Conservation (phyloP, 2,113 vertebrate species). For the Mesembrinibis cayennensis region DNA sequence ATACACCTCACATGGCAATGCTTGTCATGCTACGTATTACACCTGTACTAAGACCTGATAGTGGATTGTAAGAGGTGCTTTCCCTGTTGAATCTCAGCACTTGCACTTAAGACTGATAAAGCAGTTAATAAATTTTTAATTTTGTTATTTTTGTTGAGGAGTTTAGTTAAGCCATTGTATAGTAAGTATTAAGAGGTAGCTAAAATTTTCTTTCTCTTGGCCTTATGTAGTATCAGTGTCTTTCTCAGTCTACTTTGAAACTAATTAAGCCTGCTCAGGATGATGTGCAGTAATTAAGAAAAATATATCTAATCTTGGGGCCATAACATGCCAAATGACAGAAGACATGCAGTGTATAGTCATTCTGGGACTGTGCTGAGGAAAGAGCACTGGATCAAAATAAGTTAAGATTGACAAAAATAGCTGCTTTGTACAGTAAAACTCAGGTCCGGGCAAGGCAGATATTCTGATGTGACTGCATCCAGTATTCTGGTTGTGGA, state of each 20-base stretch:
- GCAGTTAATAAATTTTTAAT: not conserved
- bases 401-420: not conserved
- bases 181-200: not conserved
- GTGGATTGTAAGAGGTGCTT: not conserved
- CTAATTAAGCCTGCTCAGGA: not conserved
- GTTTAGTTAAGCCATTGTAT: not conserved
- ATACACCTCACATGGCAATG: not conserved
- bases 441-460: not conserved
- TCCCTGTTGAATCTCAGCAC: not conserved
- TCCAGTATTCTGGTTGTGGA: not conserved
- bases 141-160: not conserved
- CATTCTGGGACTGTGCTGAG: not conserved
- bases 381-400: not conserved
- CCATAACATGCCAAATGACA: not conserved
- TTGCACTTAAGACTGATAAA: not conserved
- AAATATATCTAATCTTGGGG: not conserved
- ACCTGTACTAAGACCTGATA: not conserved
- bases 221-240: not conserved
- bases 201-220: not conserved
- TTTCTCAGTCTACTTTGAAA: not conserved
- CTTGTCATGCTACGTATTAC: rapidly evolving
- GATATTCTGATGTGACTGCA: not conserved
- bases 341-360: not conserved
- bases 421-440: not conserved
- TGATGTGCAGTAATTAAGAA: not conserved